Percentiles rank a stretch among this genome's conserved stretches.
Evolutionary conservation across 2,797 vertebrate species (phyloP).

Genomic region (Craterocephalus amniculus): DNA sequence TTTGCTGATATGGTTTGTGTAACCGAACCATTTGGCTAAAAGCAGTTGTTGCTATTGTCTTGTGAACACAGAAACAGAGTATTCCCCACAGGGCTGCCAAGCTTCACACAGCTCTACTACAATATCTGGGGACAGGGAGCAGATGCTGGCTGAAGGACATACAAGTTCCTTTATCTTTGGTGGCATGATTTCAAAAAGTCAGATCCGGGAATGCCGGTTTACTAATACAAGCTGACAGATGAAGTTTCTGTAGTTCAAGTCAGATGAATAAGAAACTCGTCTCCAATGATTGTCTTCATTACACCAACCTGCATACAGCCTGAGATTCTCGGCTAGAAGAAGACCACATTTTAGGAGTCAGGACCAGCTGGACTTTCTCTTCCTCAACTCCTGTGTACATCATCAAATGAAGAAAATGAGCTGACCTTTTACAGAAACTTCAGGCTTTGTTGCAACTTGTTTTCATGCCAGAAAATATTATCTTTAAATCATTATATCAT

Average conservation of each 20-base stretch:
- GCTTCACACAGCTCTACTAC: slow-evolving; percentile 23
- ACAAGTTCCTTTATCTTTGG: not conserved
- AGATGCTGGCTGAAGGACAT: slow-evolving; percentile 18
- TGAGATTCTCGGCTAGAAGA: too few species aligned
- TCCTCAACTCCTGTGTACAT: too few species aligned
- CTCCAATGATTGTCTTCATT: too few species aligned
- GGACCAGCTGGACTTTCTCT: not conserved
- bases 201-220: too few species aligned
- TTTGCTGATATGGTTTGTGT: slow-evolving; percentile 36
- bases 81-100: slow-evolving; percentile 5
- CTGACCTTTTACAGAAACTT: not conserved
- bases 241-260: not conserved
- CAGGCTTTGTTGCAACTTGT: not conserved
- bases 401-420: not conserved
- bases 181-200: slow-evolving; percentile 8
- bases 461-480: not conserved
- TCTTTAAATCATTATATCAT: not conserved
- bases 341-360: not conserved
- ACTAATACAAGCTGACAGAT: too few species aligned
- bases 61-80: not conserved
- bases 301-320: too few species aligned
- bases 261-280: not conserved
- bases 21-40: slow-evolving; percentile 9
- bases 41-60: slow-evolving; percentile 29
- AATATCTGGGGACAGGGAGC: slow-evolving; percentile 15